Evolutionary conservation across 2,113 vertebrate genomes (phyloP).

Genomic region (Sceloporus undulatus): DNA sequence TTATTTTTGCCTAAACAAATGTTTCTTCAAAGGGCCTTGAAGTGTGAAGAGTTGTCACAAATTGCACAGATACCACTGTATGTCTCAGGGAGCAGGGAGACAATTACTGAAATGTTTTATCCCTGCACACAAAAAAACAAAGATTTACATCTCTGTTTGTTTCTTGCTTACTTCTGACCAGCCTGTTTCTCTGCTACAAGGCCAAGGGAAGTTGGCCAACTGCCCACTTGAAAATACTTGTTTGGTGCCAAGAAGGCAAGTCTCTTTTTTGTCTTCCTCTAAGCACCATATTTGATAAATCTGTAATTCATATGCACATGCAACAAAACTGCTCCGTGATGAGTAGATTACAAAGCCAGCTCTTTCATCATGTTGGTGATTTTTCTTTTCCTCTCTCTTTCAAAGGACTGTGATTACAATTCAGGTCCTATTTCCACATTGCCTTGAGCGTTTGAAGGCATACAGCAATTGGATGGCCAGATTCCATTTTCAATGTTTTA

Average conservation of each 20-base stretch:
- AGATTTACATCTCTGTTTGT: not conserved
- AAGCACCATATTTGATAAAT: slow-evolving; percentile 64
- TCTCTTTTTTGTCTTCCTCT: slow-evolving; percentile 19
- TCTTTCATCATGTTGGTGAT: slow-evolving; percentile 65
- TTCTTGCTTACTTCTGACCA: not conserved
- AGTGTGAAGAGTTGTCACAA: too few relatives aligned
- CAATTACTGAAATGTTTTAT: not conserved
- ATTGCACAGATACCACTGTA: too few relatives aligned
- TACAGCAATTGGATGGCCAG: slow-evolving; percentile 60
- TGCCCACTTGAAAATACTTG: slow-evolving; percentile 38
- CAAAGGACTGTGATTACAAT: slow-evolving; percentile 68
- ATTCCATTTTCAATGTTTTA: slow-evolving; percentile 59
- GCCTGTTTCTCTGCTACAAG: not conserved
- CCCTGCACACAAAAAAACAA: not conserved
- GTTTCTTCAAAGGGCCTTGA: too few relatives aligned
- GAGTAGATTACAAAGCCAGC: slow-evolving; percentile 62
- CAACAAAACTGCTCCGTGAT: slow-evolving; percentile 65
- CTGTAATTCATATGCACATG: slow-evolving; percentile 67
- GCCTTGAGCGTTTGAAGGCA: slow-evolving; percentile 63
- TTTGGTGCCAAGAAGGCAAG: slow-evolving; percentile 45
- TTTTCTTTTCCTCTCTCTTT: slow-evolving; percentile 32
- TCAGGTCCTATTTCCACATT: slow-evolving; percentile 69
- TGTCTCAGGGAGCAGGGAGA: too few relatives aligned
- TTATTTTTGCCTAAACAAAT: too few relatives aligned
- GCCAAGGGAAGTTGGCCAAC: slow-evolving; percentile 10